phyloP scores from a whole-genome alignment of 2,113 vertebrate species.

The Penelope pileata region DNA sequence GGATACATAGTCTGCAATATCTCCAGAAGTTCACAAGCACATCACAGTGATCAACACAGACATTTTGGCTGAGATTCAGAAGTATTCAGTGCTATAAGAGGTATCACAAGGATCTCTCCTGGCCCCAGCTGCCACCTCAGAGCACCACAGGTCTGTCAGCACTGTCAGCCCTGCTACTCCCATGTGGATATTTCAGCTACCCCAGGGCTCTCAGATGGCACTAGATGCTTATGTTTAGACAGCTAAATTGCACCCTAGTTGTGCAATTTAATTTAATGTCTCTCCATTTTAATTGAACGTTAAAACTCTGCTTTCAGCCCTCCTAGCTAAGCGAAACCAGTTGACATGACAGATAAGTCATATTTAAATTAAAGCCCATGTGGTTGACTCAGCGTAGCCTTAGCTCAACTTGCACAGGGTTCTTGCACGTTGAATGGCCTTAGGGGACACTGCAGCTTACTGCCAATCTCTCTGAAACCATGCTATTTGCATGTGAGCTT shows the following conservation, averaged over 20 bases:
- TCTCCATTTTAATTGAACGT: conserved; percentile 37
- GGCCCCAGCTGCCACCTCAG: not conserved
- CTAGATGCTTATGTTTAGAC: conserved; percentile 9
- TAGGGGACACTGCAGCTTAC: not conserved
- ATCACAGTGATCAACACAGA: not conserved
- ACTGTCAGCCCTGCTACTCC: not conserved
- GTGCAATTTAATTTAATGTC: conserved; percentile 34
- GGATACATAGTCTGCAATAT: not conserved
- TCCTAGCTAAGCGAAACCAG: not conserved
- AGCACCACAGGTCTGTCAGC: not conserved
- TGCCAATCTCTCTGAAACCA: not conserved
- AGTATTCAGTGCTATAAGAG: not conserved
- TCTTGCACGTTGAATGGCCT: not conserved
- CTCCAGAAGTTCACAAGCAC: not conserved
- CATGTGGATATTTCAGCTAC: conserved; percentile 3
- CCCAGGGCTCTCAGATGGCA: not conserved
- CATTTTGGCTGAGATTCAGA: not conserved
- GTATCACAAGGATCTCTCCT: not conserved
- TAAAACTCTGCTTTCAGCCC: conserved; percentile 25
- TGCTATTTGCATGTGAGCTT: not conserved
- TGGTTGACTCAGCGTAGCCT: not conserved
- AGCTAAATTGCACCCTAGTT: not conserved
- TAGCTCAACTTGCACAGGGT: not conserved
- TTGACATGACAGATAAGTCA: not conserved
- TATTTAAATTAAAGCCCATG: not conserved